phyloP scores from a whole-genome alignment of 1,140 invertebrate genomes.

The Drosophila pseudoananassae region DNA sequence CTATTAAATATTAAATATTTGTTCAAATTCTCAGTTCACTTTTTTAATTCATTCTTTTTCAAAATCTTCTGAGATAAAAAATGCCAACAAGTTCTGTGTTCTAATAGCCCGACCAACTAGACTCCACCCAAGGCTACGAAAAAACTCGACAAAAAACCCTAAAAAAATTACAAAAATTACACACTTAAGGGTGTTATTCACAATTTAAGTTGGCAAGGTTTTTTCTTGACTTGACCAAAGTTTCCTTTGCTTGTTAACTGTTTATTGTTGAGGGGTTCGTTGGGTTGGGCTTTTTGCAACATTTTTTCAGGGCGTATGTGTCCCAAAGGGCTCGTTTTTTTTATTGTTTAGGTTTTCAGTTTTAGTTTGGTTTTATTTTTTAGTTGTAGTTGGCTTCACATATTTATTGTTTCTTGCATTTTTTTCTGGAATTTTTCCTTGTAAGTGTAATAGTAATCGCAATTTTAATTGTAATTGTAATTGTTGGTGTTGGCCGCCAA shows the following conservation, averaged over 20 bases:
- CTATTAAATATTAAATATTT: too few species aligned
- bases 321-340: background rate
- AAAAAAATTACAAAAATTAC: background rate
- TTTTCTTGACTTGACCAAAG: constrained; percentile 43
- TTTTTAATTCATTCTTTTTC: too few species aligned
- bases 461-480: constrained; percentile 1
- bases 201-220: constrained; percentile 50
- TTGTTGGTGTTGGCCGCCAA: constrained; percentile 29
- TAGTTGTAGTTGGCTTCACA: too few species aligned
- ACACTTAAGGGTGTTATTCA: constrained; percentile 12
- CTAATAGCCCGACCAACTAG: constrained; percentile 2
- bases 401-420: too few species aligned
- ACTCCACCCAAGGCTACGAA: constrained; percentile 7
- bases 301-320: constrained; percentile 38
- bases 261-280: constrained; percentile 20
- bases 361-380: too few species aligned
- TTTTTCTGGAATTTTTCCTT: background rate
- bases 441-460: constrained; percentile 3
- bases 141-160: background rate
- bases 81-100: background rate
- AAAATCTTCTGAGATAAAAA: too few species aligned
- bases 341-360: constrained; percentile 16
- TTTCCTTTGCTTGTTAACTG: constrained; percentile 25
- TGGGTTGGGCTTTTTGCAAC: constrained; percentile 7
- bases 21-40: too few species aligned